phyloP scores from a whole-genome alignment of 2,113 vertebrate species.

The Chloropsis hardwickii region DNA sequence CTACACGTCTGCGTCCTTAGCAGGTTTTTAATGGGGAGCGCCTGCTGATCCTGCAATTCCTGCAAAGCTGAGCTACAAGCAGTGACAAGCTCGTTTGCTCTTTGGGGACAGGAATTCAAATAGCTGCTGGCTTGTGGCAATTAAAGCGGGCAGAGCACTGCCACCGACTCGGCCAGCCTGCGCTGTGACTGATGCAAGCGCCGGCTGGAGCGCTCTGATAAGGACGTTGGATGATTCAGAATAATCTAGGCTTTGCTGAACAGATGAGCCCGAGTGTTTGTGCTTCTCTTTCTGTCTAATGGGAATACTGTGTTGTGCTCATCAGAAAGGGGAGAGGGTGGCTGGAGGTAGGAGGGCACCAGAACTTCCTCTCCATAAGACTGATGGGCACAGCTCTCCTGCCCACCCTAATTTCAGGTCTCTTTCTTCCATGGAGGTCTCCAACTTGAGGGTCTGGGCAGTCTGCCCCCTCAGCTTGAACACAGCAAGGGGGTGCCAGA shows the following conservation, averaged over 20 bases:
- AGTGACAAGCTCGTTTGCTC: slow-evolving; percentile 8
- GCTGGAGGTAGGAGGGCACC: not conserved
- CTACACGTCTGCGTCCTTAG: not conserved
- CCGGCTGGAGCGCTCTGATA: slow-evolving; percentile 42
- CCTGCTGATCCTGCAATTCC: not conserved
- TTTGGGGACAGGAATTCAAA: slow-evolving; percentile 21
- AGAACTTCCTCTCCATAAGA: not conserved
- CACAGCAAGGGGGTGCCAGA: not conserved
- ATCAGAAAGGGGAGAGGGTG: not conserved
- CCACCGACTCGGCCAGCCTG: not conserved
- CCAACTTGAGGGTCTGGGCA: not conserved
- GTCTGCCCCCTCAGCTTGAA: not conserved
- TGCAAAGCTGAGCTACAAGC: not conserved
- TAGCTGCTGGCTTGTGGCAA: slow-evolving; percentile 39
- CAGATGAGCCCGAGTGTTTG: not conserved
- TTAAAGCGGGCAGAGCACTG: not conserved
- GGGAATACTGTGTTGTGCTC: not conserved
- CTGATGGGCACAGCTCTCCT: not conserved
- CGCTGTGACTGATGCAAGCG: not conserved
- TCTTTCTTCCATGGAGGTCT: not conserved
- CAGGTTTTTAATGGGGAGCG: not conserved
- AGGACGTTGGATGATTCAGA: slow-evolving; percentile 48
- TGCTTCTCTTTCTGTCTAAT: not conserved
- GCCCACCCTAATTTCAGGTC: accelerated
- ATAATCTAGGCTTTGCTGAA: slow-evolving; percentile 30